Base-by-base conservation (phyloP, 2,797 vertebrate genomes). In the Heliangelus exortis region DNA sequence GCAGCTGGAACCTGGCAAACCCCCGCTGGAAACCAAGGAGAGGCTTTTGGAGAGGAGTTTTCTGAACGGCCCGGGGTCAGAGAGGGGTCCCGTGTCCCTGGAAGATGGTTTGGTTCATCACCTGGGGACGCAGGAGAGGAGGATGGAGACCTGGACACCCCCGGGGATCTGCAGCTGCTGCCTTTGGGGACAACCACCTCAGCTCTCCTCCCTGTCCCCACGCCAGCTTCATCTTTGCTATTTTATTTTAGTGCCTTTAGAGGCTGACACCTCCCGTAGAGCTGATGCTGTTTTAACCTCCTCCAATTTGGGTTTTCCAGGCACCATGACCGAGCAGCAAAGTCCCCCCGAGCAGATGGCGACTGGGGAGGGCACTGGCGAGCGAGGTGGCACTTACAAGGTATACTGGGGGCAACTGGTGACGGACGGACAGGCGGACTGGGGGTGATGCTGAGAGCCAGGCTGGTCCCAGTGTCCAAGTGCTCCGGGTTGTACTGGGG, bases 311-410 rank as follows among this genome's bases (percentile, higher is more conserved):
- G 95, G 84, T 41, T 77, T 95, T 91, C 58, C 92, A 76, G 93
- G 89, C 82, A 76, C 93, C 15, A 99, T 99, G 99, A 98, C 98
- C 0, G 98, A 99, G 92, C 98, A 98, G 96, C 98, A 98, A 36
- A 98, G 98, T 59, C 97, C 97, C 48, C 98, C 98, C 0, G 98
- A 99, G 97, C 98, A 98, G 98, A 97, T 98, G 94, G 98, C 97
- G 13, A 98, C 98, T 58, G 98, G 98, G 89, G 99, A 99, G 96
- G 98, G 98, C 76, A 98, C 98, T 41, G 98, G 98, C 15, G 98
- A 98, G 93, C 97, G 97, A 36, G 98, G 97, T 79, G 98, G 97
- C 62, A 95, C 47, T 25, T 99, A 98, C 92, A 99, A 99, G 98
- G 99, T 99, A 98, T 21, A 28, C 25, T 18, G 78, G 41, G 39